These are phyloP conservation scores for Drosophila affinis DNA, from an alignment of 2,888 invertebrate species.

Conservation along the genomic window DNA sequence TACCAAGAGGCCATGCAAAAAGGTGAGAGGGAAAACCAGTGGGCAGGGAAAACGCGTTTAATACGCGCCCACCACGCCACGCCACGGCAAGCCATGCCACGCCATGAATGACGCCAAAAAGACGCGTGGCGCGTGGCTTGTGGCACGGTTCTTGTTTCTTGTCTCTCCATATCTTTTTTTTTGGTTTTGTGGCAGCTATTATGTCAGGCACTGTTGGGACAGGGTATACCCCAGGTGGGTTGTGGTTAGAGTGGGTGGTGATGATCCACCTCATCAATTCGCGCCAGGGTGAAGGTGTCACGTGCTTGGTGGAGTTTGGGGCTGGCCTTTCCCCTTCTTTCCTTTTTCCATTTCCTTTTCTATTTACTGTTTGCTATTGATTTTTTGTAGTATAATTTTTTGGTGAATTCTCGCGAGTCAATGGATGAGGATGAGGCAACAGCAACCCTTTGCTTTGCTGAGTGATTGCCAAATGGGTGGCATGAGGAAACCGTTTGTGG, in stretches of 20 bases:
- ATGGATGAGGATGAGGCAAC: constrained; percentile 10
- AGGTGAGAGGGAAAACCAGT: background rate
- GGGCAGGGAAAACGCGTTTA: constrained; percentile 52
- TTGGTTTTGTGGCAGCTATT: background rate
- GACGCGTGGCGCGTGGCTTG: constrained; percentile 60
- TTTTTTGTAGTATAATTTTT: constrained; percentile 34
- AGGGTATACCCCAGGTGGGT: constrained; percentile 24
- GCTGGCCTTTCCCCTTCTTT: constrained; percentile 5
- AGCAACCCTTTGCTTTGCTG: constrained; percentile 12
- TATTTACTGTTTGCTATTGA: constrained; percentile 61
- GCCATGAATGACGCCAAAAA: constrained; percentile 81
- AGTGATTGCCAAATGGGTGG: constrained; percentile 16
- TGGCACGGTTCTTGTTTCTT: constrained; percentile 13
- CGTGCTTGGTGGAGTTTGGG: constrained; percentile 40
- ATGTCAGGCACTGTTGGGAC: background rate
- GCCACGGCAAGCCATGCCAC: constrained; percentile 45
- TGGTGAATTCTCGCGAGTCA: constrained; percentile 5
- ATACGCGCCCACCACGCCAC: constrained; percentile 71
- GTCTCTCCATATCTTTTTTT: too few relatives aligned
- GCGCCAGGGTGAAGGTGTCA: constrained; percentile 57
- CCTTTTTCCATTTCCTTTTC: constrained; percentile 30
- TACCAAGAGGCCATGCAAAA: background rate
- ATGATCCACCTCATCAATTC: constrained; percentile 20
- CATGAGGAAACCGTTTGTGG: background rate
- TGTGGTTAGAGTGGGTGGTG: too few relatives aligned